Evolutionary conservation across 1,140 invertebrate genomes (phyloP).

Genomic region (Campoletis sonorensis): DNA sequence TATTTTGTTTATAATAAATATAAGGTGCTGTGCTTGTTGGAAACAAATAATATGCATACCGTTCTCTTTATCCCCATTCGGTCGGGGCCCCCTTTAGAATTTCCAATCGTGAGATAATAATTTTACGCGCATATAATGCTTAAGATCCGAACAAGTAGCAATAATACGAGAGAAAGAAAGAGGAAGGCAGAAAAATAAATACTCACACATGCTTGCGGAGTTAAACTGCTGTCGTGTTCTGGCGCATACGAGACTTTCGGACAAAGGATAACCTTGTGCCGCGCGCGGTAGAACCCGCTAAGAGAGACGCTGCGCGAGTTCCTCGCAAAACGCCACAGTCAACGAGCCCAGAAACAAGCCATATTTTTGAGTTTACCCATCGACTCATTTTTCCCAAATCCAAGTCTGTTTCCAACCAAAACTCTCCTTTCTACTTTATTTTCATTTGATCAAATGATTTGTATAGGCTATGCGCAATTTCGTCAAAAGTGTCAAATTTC

Average conservation of each 20-base stretch:
- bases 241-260: constrained; percentile 53
- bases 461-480: too few relatives aligned
- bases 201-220: neutral
- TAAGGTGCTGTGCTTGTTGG: neutral
- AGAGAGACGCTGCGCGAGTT: constrained; percentile 5
- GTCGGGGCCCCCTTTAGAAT: constrained; percentile 27
- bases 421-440: too few relatives aligned
- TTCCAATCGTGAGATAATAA: constrained; percentile 44
- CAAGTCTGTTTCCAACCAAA: too few relatives aligned
- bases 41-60: too few relatives aligned
- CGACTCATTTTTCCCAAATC: neutral
- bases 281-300: constrained; percentile 6
- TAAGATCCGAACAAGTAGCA: neutral
- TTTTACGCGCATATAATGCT: constrained; percentile 36
- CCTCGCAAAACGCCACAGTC: constrained; percentile 15
- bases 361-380: too few relatives aligned
- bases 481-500: too few relatives aligned
- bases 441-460: too few relatives aligned
- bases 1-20: neutral
- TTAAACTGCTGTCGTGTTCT: constrained; percentile 6
- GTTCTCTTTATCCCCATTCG: neutral
- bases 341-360: neutral
- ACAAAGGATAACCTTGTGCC: constrained; percentile 56
- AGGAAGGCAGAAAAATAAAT: neutral
- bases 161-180: neutral